Percentiles rank a stretch among this genome's conserved stretches.
phyloP scores from a whole-genome alignment of 2,888 invertebrate genomes.

The Nephrocerus scutellatus region DNA sequence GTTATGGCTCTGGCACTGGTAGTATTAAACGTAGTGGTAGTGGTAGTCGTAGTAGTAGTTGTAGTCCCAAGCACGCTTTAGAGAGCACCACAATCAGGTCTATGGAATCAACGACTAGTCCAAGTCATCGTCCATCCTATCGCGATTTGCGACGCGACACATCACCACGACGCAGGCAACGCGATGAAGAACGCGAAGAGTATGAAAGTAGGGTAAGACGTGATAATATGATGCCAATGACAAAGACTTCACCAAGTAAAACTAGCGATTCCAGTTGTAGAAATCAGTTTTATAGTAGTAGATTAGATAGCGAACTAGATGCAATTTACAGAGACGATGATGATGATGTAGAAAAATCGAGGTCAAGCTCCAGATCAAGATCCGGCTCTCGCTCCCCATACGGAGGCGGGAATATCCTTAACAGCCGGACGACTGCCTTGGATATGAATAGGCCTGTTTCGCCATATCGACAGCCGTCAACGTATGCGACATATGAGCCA shows the following conservation, averaged over 20 bases:
- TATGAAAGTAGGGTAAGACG: constrained; percentile 46
- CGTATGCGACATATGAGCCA: constrained; percentile 25
- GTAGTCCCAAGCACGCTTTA: no score
- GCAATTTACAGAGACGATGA: constrained; percentile 31
- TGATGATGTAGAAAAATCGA: constrained; percentile 28
- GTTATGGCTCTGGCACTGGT: constrained; percentile 22
- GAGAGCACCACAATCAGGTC: constrained; percentile 30
- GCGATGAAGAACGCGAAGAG: constrained; percentile 42
- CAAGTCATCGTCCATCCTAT: constrained; percentile 35
- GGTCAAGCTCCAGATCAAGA: constrained; percentile 35
- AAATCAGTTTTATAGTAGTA: constrained; percentile 40
- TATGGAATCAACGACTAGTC: constrained; percentile 35
- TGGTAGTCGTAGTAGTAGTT: no score
- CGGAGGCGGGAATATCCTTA: constrained; percentile 22
- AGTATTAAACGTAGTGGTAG: no score
- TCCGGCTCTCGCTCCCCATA: constrained; percentile 36
- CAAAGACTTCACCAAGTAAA: constrained; percentile 40
- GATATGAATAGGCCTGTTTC: constrained; percentile 28
- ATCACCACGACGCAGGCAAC: constrained; percentile 40
- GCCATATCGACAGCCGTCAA: constrained; percentile 34
- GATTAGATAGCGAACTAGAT: constrained; percentile 47
- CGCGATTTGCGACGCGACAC: constrained; percentile 39
- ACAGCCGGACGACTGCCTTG: constrained; percentile 23
- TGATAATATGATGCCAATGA: constrained; percentile 45
- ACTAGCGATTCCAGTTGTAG: constrained; percentile 38